Conservation (phyloP, 2,797 vertebrate genomes). For the Neopelma chrysocephalum region DNA sequence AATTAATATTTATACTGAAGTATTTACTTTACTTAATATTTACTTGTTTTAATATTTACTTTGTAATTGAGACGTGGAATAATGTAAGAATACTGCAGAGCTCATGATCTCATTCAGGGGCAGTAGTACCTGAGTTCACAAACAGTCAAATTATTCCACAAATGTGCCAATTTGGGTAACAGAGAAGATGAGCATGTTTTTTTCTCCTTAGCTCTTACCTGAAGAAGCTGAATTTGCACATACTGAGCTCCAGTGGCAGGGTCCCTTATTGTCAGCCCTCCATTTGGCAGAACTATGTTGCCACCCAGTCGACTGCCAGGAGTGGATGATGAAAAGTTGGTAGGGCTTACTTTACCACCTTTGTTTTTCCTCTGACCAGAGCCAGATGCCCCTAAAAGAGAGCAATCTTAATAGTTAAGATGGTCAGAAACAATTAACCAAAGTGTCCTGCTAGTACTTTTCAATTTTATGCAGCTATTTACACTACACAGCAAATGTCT, state of each 20-base stretch:
- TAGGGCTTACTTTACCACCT: slow-evolving; percentile 69
- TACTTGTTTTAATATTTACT: neutral
- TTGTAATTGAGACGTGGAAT: neutral
- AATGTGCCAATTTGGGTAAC: neutral
- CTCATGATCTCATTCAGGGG: neutral
- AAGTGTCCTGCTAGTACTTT: neutral
- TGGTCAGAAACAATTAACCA: neutral
- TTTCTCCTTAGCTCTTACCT: slow-evolving; percentile 78
- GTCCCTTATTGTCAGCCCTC: slow-evolving; percentile 83
- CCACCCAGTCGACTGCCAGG: slow-evolving; percentile 75
- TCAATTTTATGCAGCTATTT: neutral
- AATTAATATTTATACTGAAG: neutral
- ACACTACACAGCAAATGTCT: neutral
- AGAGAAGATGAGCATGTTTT: neutral
- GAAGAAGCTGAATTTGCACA: slow-evolving; percentile 91
- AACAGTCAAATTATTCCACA: neutral
- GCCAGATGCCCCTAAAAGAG: slow-evolving; percentile 74
- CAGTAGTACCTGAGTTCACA: neutral
- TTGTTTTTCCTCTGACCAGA: slow-evolving; percentile 83
- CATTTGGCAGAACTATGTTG: slow-evolving; percentile 75
- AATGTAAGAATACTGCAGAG: neutral
- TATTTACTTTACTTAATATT: neutral
- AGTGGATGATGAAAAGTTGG: slow-evolving; percentile 42
- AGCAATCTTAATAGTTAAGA: neutral
- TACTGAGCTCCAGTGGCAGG: slow-evolving; percentile 85